phyloP scores from a whole-genome alignment of 1,140 invertebrate genomes.

The Ylistrum balloti region DNA sequence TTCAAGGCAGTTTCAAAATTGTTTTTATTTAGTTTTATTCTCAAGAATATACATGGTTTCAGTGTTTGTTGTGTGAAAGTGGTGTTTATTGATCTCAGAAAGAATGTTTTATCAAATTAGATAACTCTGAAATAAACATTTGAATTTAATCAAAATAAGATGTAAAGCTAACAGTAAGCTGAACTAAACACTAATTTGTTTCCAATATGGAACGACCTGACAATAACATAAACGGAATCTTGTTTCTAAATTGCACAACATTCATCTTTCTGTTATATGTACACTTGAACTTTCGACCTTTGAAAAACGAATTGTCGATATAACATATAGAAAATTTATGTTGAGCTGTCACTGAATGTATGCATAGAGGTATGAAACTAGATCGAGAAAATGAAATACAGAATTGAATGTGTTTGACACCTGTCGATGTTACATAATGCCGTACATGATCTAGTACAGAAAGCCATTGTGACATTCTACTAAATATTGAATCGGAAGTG shows the following conservation, averaged over 20 bases:
- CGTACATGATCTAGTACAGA: conserved; percentile 6
- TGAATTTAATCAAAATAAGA: no score
- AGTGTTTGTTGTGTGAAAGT: no score
- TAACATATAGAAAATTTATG: not conserved
- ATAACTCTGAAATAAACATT: no score
- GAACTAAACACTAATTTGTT: no score
- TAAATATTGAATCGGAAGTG: not conserved
- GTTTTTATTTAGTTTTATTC: no score
- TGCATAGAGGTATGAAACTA: not conserved
- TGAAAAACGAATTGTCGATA: not conserved
- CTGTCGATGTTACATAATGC: conserved; percentile 31
- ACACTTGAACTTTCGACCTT: not conserved
- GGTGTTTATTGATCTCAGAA: no score
- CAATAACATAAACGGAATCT: not conserved
- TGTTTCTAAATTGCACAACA: not conserved
- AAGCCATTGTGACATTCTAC: not conserved
- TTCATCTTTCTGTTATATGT: not conserved
- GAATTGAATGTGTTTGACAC: not conserved
- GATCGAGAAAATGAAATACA: not conserved
- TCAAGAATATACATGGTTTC: no score
- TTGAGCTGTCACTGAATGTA: no score
- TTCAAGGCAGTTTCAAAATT: no score
- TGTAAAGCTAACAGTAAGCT: no score
- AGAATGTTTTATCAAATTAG: no score
- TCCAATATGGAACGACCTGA: no score